Evolutionary conservation across 2,888 invertebrate genomes (phyloP).

Genomic region (Drosophila macrospina): DNA sequence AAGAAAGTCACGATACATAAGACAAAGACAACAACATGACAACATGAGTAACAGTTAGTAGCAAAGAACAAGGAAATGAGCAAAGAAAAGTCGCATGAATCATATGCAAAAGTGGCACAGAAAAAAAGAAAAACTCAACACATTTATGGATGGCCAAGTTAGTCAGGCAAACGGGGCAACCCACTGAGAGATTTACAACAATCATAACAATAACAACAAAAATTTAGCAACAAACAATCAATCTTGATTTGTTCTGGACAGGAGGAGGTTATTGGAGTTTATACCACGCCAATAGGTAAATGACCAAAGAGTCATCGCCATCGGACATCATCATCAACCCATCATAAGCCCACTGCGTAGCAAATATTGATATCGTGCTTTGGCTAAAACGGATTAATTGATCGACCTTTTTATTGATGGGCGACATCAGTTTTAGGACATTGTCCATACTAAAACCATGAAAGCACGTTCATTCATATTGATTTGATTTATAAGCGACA

Average conservation of each 20-base stretch:
- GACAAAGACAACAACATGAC: slow-evolving; percentile 19
- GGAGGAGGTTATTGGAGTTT: slow-evolving; percentile 26
- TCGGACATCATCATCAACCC: slow-evolving; percentile 7
- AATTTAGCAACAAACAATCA: slow-evolving; percentile 58
- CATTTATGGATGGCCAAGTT: slow-evolving; percentile 11
- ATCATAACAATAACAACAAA: slow-evolving; percentile 18
- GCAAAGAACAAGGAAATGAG: slow-evolving; percentile 48
- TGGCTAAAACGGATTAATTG: slow-evolving; percentile 58
- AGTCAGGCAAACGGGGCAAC: slow-evolving; percentile 23
- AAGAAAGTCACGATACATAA: slow-evolving; percentile 19
- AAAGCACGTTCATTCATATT: slow-evolving; percentile 8
- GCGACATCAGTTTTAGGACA: slow-evolving; percentile 47
- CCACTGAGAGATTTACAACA: slow-evolving; percentile 32
- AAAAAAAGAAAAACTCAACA: slow-evolving; percentile 34
- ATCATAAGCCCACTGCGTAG: slow-evolving; percentile 13
- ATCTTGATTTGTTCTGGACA: slow-evolving; percentile 64
- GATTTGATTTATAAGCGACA: slow-evolving; percentile 41
- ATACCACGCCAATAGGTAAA: slow-evolving; percentile 66
- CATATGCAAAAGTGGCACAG: slow-evolving; percentile 65
- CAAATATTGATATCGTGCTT: slow-evolving; percentile 38
- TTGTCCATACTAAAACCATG: slow-evolving; percentile 29
- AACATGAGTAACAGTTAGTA: slow-evolving; percentile 39
- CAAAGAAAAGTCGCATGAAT: slow-evolving; percentile 69
- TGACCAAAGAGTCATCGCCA: slow-evolving; percentile 62
- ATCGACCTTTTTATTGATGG: slow-evolving; percentile 64